Evolutionary conservation across 2,113 vertebrate genomes (phyloP), one percentile per base, ranked within the genome.

Genomic region (Urocitellus parryii): DNA sequence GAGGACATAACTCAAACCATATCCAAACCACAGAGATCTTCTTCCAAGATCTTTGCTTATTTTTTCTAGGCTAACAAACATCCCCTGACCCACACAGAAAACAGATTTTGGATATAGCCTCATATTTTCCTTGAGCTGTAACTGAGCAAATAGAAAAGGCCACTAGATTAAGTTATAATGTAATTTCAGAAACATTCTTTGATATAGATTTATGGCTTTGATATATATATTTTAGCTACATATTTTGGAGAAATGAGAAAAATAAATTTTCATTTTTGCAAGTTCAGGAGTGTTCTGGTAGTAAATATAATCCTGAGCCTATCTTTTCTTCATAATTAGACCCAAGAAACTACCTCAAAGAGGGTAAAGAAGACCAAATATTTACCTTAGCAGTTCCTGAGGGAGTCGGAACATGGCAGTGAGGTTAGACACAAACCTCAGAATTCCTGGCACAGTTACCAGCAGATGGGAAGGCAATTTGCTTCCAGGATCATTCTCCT

Each of bases 161-260:
- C 29, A 76, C 13, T 27, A 76, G 29, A 70, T 48, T 73, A 56
- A 87, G 68, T 34, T 58, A 91, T 5, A 42, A n/a, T 63, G 1
- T 65, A 61, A 80, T 67, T 88, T 90, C 18, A 6, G n/a, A 80
- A 48, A 67, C 29, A n/a, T 48, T 87, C 32, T 90, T 87, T 95
- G 48, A 51, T 70, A 77, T n/a, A 51, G 1, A 27, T 53, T 48
- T 29, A 63, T 63, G 24, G 61, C 63, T 67, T 76, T 34, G 76
- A 84, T 48, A 70, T 27, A 61, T 61, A 63, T 63, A 27, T 68
- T 32, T 32, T 25, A 56, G 48, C 10, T 79, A 27, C 24, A 68
- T 61, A 74, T 45, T 88, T 48, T 80, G 5, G 16, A 85, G 34
- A 95, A 91, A 88, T 81, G 20, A 92, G 39, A 97, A 68, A 94